phyloP scores from a whole-genome alignment of 2,113 vertebrate species.

The Peromyscus leucopus region DNA sequence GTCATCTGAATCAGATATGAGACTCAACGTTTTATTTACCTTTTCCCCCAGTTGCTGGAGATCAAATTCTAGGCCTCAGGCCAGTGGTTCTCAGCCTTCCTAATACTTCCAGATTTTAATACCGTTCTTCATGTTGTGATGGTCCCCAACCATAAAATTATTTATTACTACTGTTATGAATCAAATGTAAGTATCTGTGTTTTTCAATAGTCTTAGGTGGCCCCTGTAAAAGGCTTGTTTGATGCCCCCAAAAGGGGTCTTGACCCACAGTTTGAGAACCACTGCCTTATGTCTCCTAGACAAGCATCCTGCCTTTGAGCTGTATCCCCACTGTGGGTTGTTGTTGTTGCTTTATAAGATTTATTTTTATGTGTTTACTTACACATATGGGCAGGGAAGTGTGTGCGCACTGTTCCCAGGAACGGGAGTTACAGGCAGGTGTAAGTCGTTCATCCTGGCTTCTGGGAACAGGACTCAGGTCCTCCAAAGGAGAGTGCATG shows the following conservation, averaged over 20 bases:
- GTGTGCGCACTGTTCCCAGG: fast-evolving
- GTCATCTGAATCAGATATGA: background rate
- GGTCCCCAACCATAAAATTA: background rate
- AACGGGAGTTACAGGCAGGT: background rate
- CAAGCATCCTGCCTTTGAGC: background rate
- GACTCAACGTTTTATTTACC: background rate
- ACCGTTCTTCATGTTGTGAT: background rate
- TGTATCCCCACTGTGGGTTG: background rate
- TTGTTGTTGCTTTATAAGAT: background rate
- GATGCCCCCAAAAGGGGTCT: background rate
- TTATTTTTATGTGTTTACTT: background rate
- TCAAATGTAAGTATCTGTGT: background rate
- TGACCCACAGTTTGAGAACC: background rate
- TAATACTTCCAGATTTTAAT: background rate
- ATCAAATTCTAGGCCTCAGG: background rate
- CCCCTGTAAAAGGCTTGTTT: background rate
- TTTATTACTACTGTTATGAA: background rate
- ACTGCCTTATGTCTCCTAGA: background rate
- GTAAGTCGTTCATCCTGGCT: background rate
- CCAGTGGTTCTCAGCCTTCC: background rate
- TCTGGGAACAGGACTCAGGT: background rate
- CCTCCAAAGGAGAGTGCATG: background rate
- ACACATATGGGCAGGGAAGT: background rate
- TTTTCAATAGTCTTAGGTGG: background rate
- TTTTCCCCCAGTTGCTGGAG: background rate